Percentiles rank a stretch among this genome's conserved stretches.
phyloP scores from a whole-genome alignment of 2,797 vertebrate genomes.

The Xiphorhynchus erythropygius region DNA sequence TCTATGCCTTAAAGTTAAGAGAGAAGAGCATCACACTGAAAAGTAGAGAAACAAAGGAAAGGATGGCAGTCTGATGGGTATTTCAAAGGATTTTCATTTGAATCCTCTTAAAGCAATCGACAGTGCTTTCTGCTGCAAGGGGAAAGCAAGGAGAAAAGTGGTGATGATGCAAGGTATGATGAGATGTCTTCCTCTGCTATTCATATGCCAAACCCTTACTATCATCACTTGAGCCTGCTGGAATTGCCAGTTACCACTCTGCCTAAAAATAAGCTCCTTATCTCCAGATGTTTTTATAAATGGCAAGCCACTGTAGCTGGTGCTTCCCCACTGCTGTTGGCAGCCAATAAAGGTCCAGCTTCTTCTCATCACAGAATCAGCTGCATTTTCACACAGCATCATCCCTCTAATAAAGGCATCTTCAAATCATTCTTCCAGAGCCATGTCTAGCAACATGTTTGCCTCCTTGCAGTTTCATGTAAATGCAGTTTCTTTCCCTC shows the following conservation, averaged over 20 bases:
- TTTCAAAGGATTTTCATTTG: background rate
- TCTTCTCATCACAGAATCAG: background rate
- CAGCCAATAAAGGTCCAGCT: background rate
- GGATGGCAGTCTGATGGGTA: background rate
- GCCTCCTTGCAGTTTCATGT: background rate
- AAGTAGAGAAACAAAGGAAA: background rate
- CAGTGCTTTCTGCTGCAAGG: background rate
- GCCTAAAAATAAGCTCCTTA: slow-evolving; percentile 27
- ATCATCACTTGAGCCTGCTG: background rate
- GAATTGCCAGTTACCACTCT: background rate
- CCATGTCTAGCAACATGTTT: background rate
- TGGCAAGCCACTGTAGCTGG: background rate
- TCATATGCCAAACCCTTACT: background rate
- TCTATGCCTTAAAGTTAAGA: background rate
- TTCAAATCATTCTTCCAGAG: background rate
- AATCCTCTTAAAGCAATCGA: background rate
- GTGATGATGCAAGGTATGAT: background rate
- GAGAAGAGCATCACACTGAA: background rate
- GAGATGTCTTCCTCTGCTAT: background rate
- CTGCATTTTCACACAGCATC: background rate
- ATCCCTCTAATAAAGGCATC: background rate
- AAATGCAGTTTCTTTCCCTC: background rate
- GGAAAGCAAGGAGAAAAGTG: background rate
- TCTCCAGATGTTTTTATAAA: slow-evolving; percentile 31
- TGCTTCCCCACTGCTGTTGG: background rate